Evolutionary conservation across 53 echinoderm and acorn worm species (phyloP).

Genomic region (Apostichopus leukothele): DNA sequence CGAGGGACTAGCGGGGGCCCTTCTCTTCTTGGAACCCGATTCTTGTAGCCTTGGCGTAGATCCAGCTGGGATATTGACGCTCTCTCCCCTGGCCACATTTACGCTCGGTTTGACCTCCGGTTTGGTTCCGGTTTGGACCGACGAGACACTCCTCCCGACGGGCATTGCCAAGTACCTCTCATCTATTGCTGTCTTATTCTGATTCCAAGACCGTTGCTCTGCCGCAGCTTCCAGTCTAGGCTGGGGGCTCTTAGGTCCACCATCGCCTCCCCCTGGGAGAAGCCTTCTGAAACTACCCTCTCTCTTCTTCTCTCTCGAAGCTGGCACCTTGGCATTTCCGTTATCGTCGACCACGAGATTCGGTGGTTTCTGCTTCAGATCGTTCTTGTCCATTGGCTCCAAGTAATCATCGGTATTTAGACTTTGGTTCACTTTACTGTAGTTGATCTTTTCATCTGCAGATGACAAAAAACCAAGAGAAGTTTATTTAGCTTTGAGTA

Average conservation of each 20-base stretch:
- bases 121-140: constrained; percentile 6
- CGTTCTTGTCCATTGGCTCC: constrained; percentile 78
- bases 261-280: background rate
- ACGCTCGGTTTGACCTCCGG: background rate
- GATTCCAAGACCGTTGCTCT: background rate
- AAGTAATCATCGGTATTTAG: constrained; percentile 77
- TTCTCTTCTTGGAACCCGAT: constrained; percentile 17
- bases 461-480: background rate
- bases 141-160: constrained; percentile 29
- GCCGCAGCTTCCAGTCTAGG: constrained; percentile 41
- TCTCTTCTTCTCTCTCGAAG: constrained; percentile 38
- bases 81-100: constrained; percentile 24
- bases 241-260: constrained; percentile 20
- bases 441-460: constrained; percentile 72
- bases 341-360: constrained; percentile 47
- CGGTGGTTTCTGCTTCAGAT: constrained; percentile 48
- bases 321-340: constrained; percentile 41
- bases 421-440: constrained; percentile 52
- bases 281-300: constrained; percentile 37
- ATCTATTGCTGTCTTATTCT: constrained; percentile 32
- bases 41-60: background rate
- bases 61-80: constrained; percentile 40
- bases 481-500: too few species aligned
- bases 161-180: constrained; percentile 34
- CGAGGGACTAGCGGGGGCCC: constrained; percentile 4